Evolutionary conservation across 2,888 invertebrate species (phyloP).

Genomic region (Meteorus colon): DNA sequence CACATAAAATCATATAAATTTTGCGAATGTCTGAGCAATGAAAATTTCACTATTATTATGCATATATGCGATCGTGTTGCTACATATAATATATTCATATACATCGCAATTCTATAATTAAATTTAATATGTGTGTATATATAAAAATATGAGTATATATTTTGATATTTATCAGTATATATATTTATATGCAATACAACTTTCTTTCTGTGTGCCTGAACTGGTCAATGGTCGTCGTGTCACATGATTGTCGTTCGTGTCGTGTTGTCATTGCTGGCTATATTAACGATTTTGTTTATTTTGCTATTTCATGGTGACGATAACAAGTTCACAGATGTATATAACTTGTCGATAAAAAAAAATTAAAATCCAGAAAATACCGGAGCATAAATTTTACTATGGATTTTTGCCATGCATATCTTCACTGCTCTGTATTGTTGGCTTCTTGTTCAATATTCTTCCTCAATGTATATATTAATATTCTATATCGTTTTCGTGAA

Average conservation of each 20-base stretch:
- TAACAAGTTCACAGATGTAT: background rate
- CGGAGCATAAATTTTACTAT: background rate
- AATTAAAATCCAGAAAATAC: background rate
- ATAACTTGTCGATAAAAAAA: background rate
- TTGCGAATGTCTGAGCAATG: slow-evolving; percentile 1
- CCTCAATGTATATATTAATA: slow-evolving; percentile 12
- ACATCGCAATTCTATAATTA: slow-evolving; percentile 15
- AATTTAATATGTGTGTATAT: slow-evolving; percentile 1
- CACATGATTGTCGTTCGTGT: slow-evolving; percentile 74
- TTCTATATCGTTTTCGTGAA: slow-evolving; percentile 1
- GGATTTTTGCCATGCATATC: background rate
- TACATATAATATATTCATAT: slow-evolving; percentile 23
- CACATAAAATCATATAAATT: background rate
- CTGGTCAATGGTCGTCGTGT: slow-evolving; percentile 74
- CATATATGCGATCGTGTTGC: slow-evolving; percentile 41
- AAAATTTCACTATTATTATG: background rate
- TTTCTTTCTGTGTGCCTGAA: slow-evolving; percentile 73
- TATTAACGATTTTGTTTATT: slow-evolving; percentile 53
- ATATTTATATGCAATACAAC: slow-evolving; percentile 64
- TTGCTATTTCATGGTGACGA: slow-evolving; percentile 39
- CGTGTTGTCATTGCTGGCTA: slow-evolving; percentile 74
- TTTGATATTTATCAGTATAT: slow-evolving; percentile 31
- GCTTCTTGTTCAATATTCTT: background rate
- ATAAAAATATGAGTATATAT: slow-evolving; percentile 22
- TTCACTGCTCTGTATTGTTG: background rate